A percentile compares a stretch with the other conserved stretches of the same genome.
These are phyloP conservation scores for Trachelus tabidus DNA, from an alignment of 2,888 invertebrate species.

Conservation along the genomic window DNA sequence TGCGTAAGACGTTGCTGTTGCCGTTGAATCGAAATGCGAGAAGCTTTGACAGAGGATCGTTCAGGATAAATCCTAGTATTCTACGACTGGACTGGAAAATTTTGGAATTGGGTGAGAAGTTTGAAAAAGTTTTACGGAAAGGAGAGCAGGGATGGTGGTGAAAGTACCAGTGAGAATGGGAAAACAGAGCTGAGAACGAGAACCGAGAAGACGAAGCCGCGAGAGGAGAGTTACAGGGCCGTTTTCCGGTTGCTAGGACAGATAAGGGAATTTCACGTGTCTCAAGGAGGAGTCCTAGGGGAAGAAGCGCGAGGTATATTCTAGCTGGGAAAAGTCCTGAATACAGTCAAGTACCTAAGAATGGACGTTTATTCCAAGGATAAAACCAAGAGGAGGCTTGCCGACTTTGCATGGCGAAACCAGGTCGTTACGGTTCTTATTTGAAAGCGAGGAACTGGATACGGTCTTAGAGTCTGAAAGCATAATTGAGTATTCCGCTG, in stretches of 20 bases:
- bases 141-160: not conserved
- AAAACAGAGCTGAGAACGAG: not conserved
- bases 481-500: not conserved
- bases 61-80: not conserved
- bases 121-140: not conserved
- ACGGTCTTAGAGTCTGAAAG: not conserved
- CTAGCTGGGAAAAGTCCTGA: not conserved
- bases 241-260: not conserved
- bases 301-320: not conserved
- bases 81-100: not conserved
- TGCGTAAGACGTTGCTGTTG: not conserved
- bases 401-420: not conserved
- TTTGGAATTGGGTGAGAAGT: not conserved
- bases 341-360: not conserved
- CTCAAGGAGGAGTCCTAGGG: not conserved
- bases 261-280: not conserved
- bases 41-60: not conserved
- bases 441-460: not conserved
- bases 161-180: not conserved
- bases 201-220: not conserved
- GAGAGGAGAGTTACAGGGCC: not conserved
- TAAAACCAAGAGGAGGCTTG: not conserved
- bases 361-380: not conserved
- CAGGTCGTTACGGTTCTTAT: not conserved
- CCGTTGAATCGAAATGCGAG: not conserved